phyloP scores from a whole-genome alignment of 2,888 invertebrate species.

The Phalera bucephala region DNA sequence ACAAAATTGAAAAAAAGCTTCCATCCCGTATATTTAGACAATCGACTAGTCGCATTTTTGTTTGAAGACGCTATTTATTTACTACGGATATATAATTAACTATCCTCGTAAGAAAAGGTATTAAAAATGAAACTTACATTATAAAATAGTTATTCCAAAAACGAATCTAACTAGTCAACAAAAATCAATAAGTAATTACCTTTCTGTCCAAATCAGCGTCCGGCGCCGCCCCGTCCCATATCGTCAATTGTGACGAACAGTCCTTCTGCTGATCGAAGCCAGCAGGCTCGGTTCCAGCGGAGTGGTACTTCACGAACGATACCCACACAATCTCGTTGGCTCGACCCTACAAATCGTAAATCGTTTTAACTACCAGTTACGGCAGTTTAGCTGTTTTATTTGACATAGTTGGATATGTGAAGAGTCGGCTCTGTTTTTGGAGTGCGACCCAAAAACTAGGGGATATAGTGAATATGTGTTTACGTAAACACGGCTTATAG shows the following conservation, averaged over 20 bases:
- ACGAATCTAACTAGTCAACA: no score
- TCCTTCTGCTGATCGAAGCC: conserved; percentile 86
- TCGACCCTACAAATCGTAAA: conserved; percentile 79
- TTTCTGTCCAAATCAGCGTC: conserved; percentile 75
- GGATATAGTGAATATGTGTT: no score
- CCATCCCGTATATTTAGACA: no score
- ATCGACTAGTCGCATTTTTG: no score
- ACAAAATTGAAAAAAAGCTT: no score
- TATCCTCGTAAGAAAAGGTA: no score
- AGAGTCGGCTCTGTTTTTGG: conserved; percentile 6
- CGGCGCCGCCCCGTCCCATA: conserved; percentile 89
- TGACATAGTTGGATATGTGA: conserved; percentile 8
- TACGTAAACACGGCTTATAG: no score
- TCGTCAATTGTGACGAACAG: conserved; percentile 88
- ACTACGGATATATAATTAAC: no score
- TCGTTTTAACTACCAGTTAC: conserved; percentile 25
- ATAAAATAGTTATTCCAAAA: no score
- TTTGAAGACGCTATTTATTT: no score
- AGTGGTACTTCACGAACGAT: conserved; percentile 92
- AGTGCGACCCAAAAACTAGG: neutral
- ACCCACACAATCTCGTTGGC: conserved; percentile 91
- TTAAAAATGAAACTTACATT: no score
- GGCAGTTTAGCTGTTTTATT: conserved; percentile 12
- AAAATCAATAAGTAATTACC: no score
- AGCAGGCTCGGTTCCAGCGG: conserved; percentile 85